Evolutionary conservation across 30 jellyfish, hydroid and myxozoan species (phyloP).

Genomic region (Aurelia aurita complex sp. Pacific): DNA sequence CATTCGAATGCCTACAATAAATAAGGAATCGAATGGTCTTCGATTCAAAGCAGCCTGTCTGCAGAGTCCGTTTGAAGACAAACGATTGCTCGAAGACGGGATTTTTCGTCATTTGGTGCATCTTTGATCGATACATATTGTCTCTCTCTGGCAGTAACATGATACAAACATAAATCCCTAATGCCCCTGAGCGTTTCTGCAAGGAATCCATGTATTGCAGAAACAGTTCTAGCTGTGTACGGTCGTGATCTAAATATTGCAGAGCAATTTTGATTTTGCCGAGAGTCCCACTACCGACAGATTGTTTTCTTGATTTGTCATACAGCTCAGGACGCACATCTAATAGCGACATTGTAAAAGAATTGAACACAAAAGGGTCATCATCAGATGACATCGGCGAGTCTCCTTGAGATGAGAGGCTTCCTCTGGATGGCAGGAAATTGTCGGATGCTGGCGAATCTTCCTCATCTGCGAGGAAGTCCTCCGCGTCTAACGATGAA

Average conservation of each 20-base stretch:
- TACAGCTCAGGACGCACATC: constrained; percentile 26
- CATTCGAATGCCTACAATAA: constrained; percentile 17
- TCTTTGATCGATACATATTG: constrained; percentile 18
- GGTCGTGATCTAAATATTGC: constrained; percentile 7
- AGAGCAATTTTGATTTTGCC: constrained; percentile 9
- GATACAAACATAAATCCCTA: constrained; percentile 2
- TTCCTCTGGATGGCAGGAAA: constrained; percentile 15
- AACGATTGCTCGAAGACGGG: constrained; percentile 52
- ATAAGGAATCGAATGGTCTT: constrained; percentile 36
- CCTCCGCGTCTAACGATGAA: not conserved
- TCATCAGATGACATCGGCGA: constrained; percentile 38
- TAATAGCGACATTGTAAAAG: not conserved
- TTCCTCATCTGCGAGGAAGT: not conserved
- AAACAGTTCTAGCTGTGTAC: not conserved
- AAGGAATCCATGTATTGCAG: not conserved
- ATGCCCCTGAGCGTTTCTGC: not conserved
- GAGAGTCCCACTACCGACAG: constrained; percentile 18
- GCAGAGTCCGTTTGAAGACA: constrained; percentile 26
- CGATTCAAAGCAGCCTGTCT: constrained; percentile 13
- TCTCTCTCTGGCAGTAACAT: constrained; percentile 55
- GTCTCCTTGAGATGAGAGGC: constrained; percentile 2
- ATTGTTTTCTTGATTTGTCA: constrained; percentile 8
- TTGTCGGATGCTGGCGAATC: not conserved
- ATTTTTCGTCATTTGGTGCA: constrained; percentile 18
- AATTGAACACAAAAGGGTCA: not conserved